Evolutionary conservation across 2,113 vertebrate genomes (phyloP), one percentile per base, ranked within the genome.

Genomic region (Diadophis punctatus): DNA sequence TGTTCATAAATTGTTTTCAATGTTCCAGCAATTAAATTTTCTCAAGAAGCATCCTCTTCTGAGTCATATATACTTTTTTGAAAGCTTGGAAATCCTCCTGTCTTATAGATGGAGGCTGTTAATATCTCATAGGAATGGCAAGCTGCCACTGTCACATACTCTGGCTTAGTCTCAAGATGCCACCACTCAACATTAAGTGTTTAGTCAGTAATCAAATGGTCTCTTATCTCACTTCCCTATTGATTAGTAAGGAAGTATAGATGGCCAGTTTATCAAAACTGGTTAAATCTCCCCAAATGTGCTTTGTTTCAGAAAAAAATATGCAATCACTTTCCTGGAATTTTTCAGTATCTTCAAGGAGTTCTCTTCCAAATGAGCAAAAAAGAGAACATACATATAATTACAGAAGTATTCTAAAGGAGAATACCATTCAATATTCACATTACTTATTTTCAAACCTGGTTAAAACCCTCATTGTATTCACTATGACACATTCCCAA

Each of bases 51-150:
- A 22, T 58, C 49, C 68, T 88, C 34, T 39, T 39, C 39, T 80
- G 68, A 80, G 68, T 80, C 85, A 74, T 74, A 30, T 52, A 87
- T 87, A 90, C 7, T 60, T 84, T 91, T 88, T n/a, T 80, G 74
- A 80, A 87, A 84, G n/a, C 43, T 91, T 80, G 84, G 43, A 88
- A 84, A 60, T 88, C 46, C 46, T 39, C 74, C 43, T 74, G 4
- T 14, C 11, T 22, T 88, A 84, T 88, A 51, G 52, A 91, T 93
- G 63, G 86, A 56, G 43, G 56, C 58, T 60, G n/a, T 20, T 84
- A 93, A n/a, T 10, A 84, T 89, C 87, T 93, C 87, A 89, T 16
- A 85, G n/a, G 23, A n/a, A 7, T 55, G 87, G 68, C 93, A 86
- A 11, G 48, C 25, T 60, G 87, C 48, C 87, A 91, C 3, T 85